phyloP scores from a whole-genome alignment of 2,888 invertebrate species.

The Parelbella ahira region DNA sequence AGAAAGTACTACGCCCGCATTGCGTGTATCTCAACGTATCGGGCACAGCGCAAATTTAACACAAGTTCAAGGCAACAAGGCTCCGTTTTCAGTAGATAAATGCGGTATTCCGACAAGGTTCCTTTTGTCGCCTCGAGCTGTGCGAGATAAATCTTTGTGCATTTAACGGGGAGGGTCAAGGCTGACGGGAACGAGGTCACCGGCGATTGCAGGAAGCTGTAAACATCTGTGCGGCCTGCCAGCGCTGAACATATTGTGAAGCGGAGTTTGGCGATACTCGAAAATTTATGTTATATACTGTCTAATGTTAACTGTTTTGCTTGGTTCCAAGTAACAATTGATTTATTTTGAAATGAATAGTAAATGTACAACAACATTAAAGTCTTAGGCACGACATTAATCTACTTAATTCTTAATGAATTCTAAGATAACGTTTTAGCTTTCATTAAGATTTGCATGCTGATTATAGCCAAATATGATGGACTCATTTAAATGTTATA shows the following conservation, averaged over 20 bases:
- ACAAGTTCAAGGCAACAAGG: conserved; percentile 6
- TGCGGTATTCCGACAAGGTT: conserved; percentile 26
- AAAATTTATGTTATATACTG: too few relatives aligned
- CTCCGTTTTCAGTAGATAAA: conserved; percentile 11
- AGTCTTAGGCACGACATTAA: too few relatives aligned
- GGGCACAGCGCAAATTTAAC: conserved; percentile 2
- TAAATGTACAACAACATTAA: too few relatives aligned
- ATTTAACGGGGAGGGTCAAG: conserved; percentile 35
- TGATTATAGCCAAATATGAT: too few relatives aligned
- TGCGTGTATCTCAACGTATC: neutral
- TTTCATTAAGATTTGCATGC: too few relatives aligned
- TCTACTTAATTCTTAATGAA: too few relatives aligned
- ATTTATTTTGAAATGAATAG: too few relatives aligned
- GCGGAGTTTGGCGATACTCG: too few relatives aligned
- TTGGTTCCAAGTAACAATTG: too few relatives aligned
- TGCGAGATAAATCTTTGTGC: conserved; percentile 27
- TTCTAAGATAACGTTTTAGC: too few relatives aligned
- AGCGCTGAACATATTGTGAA: conserved; percentile 1
- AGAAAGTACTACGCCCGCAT: conserved; percentile 3
- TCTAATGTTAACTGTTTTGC: too few relatives aligned
- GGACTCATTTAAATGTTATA: too few relatives aligned
- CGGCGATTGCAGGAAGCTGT: conserved; percentile 17
- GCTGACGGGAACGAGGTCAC: conserved; percentile 28
- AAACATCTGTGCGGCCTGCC: neutral
- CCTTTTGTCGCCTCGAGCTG: conserved; percentile 26